Evolutionary conservation across 2,113 vertebrate species (phyloP), one percentile per base, ranked within the genome.

Genomic region (Aegypius monachus): DNA sequence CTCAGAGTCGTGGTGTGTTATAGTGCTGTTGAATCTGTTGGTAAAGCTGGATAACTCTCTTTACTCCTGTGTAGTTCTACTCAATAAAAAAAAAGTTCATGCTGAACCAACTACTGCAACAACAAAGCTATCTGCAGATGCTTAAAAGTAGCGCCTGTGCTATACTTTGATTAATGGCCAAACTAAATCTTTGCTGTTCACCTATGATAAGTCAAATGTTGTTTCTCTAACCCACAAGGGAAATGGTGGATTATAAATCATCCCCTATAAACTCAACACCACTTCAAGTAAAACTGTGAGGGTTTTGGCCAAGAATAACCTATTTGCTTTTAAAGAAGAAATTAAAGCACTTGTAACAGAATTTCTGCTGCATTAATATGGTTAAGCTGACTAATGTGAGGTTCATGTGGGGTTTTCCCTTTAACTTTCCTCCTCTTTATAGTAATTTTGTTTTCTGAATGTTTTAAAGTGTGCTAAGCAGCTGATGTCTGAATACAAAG

Each of bases 401-500:
- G 40, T n/a, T 86, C 43, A 7, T 59, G 29, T 36, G 25, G 26
- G 20, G 7, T 15, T 53, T 22, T 79, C 75, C 38, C 40, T 79
- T 42, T 65, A 72, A 38, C 81, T 75, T 92, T 40, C 32, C 7
- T 47, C 12, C 16, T 73, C 7, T 93, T 79, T 20, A 13, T 16
- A 73, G 78, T 75, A 59, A 42, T 79, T 56, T 71, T 96, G 75
- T 94, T 97, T 96, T 92, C 78, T 91, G 89, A 94, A 68, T 93
- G 75, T 95, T 97, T 84, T 68, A 86, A 95, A 97, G 91, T 63
- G 32, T 63, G 47, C 58, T 88, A 82, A 96, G 88, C 87, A 77
- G 92, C 91, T 97, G 95, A 95, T 97, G 84, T 93, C 97, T 97
- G 94, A 83, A 94, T 93, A 90, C 88, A 84, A 97, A 98, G 97